Evolutionary conservation across 2,888 invertebrate genomes (phyloP), one percentile per base, ranked within the genome.

Genomic region (Hypolimnas misippus): DNA sequence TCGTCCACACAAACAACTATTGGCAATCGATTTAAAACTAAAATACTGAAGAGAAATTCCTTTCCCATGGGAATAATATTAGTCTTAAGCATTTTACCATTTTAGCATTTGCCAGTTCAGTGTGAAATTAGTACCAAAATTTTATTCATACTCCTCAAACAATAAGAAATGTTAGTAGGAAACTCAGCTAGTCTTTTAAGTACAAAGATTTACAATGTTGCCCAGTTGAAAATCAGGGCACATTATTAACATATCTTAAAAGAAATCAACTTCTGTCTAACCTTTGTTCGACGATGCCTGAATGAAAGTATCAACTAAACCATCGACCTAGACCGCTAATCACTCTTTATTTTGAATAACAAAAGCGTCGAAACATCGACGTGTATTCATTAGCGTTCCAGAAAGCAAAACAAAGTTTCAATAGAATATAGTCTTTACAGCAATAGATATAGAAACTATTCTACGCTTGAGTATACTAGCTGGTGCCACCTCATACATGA

Each of bases 341-440:
- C 25, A 49, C 25, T 49, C 29, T 49, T 8, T 29, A 49, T 49
- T 49, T 49, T 49, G 49, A 49, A 29, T 49, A 46, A 46, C 44
- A 46, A 46, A 46, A 21, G 44, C 44, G 44, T 46, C 19, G 25
- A 49, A 49, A 49, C 49, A 29, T 49, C 29, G 29, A 49, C 49
- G n/a, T 46, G 44, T 46, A 29, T 29, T 49, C 49, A 49, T 49
- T 14, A 49, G 6, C 3, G 25, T 49, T 14, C 25, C 49, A 29
- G 21, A 29, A 25, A 46, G 12, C 12, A n/a, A 44, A 29, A 29
- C 16, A 42, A 49, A 7, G 7, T 6, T 25, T n/a, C 14, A 19
- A 3, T 29, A 7, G 2, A 29, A 49, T 49, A 7, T 49, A 25
- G 14, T 2, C 49, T 49, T 29, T 14, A 49, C 14, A 12, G 14